Evolutionary conservation across 23 tunicate genomes (phyloP).

Genomic region (Ascidia mentula): DNA sequence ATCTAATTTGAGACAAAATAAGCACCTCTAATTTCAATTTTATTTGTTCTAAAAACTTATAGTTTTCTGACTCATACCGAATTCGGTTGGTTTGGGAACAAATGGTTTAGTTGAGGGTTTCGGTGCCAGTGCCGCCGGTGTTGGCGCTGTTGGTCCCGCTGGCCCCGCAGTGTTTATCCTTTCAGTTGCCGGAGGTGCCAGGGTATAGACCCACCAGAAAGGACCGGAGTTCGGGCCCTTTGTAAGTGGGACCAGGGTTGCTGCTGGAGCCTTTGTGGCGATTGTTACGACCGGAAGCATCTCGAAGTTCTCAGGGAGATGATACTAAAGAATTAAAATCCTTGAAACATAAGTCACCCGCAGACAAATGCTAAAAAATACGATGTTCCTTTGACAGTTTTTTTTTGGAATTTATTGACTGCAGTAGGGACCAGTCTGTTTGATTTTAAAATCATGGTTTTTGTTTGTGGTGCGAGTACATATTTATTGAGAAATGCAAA

Average conservation of each 20-base stretch:
- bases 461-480: no score
- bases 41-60: background rate
- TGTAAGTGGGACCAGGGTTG: constrained; percentile 36
- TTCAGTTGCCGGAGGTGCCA: constrained; percentile 15
- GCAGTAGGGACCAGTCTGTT: no score
- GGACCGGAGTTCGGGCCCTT: constrained; percentile 42
- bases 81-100: background rate
- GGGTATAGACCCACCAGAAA: constrained; percentile 59
- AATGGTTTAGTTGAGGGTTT: background rate
- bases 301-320: constrained; percentile 53
- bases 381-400: no score
- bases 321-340: background rate
- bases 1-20: no score
- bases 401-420: no score
- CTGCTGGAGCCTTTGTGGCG: constrained; percentile 42
- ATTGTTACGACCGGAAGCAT: constrained; percentile 38
- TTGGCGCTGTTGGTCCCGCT: constrained; percentile 18
- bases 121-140: constrained; percentile 13
- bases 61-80: background rate
- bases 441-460: no score
- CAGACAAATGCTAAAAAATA: no score
- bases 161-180: background rate
- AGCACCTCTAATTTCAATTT: background rate
- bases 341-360: no score
- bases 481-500: no score